Evolutionary conservation across 2,113 vertebrate genomes (phyloP), one percentile per base, ranked within the genome.

Genomic region (Nettapus auritus): DNA sequence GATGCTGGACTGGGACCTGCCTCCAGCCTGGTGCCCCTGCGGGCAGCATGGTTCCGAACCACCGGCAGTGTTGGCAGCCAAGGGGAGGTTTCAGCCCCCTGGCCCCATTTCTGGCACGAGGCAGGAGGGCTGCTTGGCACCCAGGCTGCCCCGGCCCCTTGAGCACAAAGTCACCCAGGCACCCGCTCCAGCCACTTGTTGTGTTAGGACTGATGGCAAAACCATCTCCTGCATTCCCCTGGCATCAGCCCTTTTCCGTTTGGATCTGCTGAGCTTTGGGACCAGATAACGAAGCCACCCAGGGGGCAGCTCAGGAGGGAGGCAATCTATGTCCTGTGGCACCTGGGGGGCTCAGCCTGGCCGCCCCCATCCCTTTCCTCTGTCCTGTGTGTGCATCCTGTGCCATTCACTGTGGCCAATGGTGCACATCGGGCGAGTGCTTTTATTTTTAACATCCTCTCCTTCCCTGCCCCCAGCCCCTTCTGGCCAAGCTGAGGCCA

Each of bases 131-230:
- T 70, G 44, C 12, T 50, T 1, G 1, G 22, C 31, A 36, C 38
- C 0, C 1, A 25, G 13, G 17, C 34, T 88, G 36, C 10, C 28
- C 11, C 0, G 0, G 22, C 21, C 60, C 59, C 5, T 0, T 3
- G 21, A 28, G 73, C 8, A 20, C 13, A 83, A 53, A 23, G 44
- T 18, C 44, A n/a, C 17, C 44, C 48, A 50, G 21, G 22, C 4
- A 22, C 22, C 23, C 48, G 4, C 50, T 52, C 50, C 50, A 25
- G 50, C 23, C 50, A 31, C 53, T 10, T 52, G 22, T 31, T 13
- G 6, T 0, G 2, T 20, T 48, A 1, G 2, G 19, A 38, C 16
- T 13, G 69, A 11, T 15, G 33, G 31, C 59, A 19, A 64, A 57
- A 13, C 20, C 3, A 0, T 21, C 13, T 53, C 52, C 56, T 68